A percentile compares a stretch with the other conserved stretches of the same genome.
Conservation (phyloP, 2,113 vertebrate species). For the Tragelaphus imberbis region DNA sequence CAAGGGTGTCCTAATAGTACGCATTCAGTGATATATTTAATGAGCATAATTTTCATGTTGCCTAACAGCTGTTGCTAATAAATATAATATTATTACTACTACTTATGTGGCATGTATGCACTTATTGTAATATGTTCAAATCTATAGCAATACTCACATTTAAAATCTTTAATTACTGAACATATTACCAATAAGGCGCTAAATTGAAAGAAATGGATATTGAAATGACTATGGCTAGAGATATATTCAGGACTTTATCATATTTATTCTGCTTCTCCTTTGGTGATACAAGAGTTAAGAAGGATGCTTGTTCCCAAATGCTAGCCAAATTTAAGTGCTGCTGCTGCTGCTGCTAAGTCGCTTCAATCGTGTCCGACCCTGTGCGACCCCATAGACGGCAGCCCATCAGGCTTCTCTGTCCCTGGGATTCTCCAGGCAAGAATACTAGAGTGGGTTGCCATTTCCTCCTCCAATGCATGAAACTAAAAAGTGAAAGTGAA, state of each 20-base stretch:
- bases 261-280: neutral
- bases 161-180: conserved; percentile 11
- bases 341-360: too few species aligned
- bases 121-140: neutral
- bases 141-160: neutral
- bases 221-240: neutral
- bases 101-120: neutral
- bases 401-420: too few species aligned
- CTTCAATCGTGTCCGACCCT: too few species aligned
- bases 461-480: too few species aligned
- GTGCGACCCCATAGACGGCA: too few species aligned
- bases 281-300: neutral
- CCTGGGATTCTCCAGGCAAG: too few species aligned
- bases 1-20: neutral
- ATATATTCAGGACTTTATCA: neutral
- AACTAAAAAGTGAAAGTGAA: too few species aligned
- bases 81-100: neutral
- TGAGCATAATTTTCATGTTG: neutral
- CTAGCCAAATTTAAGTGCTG: neutral
- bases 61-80: neutral
- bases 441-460: too few species aligned
- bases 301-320: neutral
- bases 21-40: neutral
- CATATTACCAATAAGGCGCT: neutral
- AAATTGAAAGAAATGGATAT: neutral